These are phyloP conservation scores for Resseliella maxima DNA, from an alignment of 2,888 invertebrate genomes.

Conservation along the genomic window DNA sequence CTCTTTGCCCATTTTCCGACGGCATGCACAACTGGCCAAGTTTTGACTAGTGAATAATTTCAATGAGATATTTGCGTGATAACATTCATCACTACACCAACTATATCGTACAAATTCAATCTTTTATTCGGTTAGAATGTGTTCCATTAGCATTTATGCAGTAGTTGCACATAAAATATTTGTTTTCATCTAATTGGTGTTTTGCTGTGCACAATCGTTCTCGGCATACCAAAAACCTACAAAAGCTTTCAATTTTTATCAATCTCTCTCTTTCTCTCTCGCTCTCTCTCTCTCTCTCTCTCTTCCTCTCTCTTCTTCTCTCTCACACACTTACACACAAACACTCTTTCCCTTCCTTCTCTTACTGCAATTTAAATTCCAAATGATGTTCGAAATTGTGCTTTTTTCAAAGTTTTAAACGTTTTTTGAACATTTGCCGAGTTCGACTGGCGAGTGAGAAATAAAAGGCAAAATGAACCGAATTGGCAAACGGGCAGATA, in stretches of 20 bases:
- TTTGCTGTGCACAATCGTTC: neutral
- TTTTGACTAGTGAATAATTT: constrained; percentile 49
- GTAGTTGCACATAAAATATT: constrained; percentile 48
- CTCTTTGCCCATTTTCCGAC: neutral
- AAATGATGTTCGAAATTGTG: neutral
- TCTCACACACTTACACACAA: too few species aligned
- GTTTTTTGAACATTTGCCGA: constrained; percentile 20
- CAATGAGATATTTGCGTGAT: constrained; percentile 28
- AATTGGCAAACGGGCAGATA: constrained; percentile 34
- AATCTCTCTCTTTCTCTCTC: too few species aligned
- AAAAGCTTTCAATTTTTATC: neutral
- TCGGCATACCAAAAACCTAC: neutral
- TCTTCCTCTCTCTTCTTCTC: neutral
- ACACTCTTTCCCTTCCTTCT: too few species aligned
- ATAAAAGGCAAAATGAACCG: neutral
- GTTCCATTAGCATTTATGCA: constrained; percentile 43
- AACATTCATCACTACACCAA: constrained; percentile 41
- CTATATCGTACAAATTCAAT: constrained; percentile 35
- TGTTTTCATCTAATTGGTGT: constrained; percentile 51
- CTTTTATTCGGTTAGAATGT: constrained; percentile 14
- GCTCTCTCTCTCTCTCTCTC: too few species aligned
- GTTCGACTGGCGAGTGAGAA: neutral
- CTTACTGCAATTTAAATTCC: neutral
- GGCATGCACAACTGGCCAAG: neutral
- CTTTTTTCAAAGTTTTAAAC: neutral